phyloP scores from a whole-genome alignment of 2,888 invertebrate genomes.

The Dryadula phaetusa region DNA sequence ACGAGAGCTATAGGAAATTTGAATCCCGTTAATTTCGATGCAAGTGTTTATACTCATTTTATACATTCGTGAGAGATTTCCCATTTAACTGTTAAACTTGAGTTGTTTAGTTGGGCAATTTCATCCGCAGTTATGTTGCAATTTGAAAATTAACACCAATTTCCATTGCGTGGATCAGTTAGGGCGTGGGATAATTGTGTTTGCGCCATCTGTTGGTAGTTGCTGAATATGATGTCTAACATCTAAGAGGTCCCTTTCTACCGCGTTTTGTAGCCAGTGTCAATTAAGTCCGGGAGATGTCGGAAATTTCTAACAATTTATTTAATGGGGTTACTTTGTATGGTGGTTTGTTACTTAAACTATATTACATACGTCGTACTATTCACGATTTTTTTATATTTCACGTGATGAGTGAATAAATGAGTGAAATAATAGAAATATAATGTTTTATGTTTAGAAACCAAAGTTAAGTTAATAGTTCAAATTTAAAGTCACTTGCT shows the following conservation, averaged over 20 bases:
- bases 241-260: slow-evolving; percentile 2
- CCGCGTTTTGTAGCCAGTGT: neutral
- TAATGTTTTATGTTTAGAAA: too few relatives aligned
- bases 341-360: neutral
- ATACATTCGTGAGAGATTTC: slow-evolving; percentile 51
- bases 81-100: slow-evolving; percentile 48
- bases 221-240: slow-evolving; percentile 25
- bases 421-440: too few relatives aligned
- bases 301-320: neutral
- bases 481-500: too few relatives aligned
- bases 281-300: slow-evolving; percentile 23
- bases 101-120: slow-evolving; percentile 45
- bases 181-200: slow-evolving; percentile 41
- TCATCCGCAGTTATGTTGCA: slow-evolving; percentile 47
- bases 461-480: too few relatives aligned
- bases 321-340: neutral
- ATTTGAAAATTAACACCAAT: slow-evolving; percentile 50
- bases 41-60: slow-evolving; percentile 32
- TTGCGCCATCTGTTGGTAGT: slow-evolving; percentile 44
- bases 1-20: slow-evolving; percentile 2
- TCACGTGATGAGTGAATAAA: too few relatives aligned
- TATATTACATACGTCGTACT: too few relatives aligned
- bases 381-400: too few relatives aligned
- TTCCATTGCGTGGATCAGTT: slow-evolving; percentile 36
- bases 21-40: slow-evolving; percentile 45